Conservation (phyloP, 37 sponge, comb jelly and placozoan genomes). For the Aplysina aerophoba region DNA sequence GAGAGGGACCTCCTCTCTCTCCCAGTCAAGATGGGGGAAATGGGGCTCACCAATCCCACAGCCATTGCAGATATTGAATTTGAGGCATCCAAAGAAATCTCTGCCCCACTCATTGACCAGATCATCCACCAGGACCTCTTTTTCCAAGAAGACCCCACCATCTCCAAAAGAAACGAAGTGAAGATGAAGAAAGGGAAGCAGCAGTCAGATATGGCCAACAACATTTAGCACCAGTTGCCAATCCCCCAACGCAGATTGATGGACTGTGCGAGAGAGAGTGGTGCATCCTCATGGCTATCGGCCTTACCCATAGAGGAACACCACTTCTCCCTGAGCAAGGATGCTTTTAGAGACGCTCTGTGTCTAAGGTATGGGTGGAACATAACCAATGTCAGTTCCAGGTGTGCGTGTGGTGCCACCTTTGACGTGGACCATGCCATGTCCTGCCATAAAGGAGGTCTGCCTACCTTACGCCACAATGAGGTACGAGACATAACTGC, state of each 20-base stretch:
- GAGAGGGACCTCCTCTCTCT: neutral
- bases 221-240: neutral
- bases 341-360: no score
- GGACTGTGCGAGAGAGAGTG: neutral
- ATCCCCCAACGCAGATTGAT: neutral
- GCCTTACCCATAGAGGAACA: conserved; percentile 4
- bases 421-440: neutral
- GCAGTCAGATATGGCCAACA: neutral
- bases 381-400: neutral
- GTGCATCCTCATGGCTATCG: neutral
- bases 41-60: neutral
- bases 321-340: neutral
- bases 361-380: no score
- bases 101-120: neutral
- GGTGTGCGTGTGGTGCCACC: neutral
- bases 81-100: conserved; percentile 2
- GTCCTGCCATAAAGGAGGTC: neutral
- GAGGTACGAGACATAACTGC: no score
- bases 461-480: no score
- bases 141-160: neutral
- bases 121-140: neutral
- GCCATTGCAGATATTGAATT: neutral
- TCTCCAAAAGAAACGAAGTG: neutral
- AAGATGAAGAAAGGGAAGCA: neutral
- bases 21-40: neutral